Conservation (phyloP, 2,113 vertebrate genomes). For the Orientallactaga bullata region DNA sequence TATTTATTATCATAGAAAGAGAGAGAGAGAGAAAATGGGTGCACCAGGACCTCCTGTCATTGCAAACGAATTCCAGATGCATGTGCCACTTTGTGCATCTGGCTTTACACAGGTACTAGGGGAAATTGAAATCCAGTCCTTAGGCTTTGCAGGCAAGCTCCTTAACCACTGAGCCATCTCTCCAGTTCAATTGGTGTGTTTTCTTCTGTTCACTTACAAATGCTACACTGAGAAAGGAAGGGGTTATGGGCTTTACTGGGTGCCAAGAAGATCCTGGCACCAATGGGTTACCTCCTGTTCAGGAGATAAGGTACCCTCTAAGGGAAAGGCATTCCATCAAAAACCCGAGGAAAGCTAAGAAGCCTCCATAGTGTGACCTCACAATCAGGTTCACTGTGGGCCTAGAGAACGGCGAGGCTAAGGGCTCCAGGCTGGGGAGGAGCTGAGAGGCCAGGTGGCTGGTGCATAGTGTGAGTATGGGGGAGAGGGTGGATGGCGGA, state of each 20-base stretch:
- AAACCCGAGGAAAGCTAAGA: not conserved
- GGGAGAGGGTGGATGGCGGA: accelerated
- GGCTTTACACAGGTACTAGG: too few species aligned
- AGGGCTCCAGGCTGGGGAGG: not conserved
- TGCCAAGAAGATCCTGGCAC: not conserved
- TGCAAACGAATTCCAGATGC: too few species aligned
- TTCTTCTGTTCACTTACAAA: not conserved
- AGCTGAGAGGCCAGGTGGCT: not conserved
- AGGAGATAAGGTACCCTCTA: not conserved
- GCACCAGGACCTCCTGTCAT: too few species aligned
- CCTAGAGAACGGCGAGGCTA: accelerated
- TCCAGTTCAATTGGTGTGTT: not conserved
- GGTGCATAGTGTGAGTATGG: not conserved
- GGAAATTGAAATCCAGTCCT: too few species aligned
- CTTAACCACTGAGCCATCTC: too few species aligned
- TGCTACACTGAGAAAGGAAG: not conserved
- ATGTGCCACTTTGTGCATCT: too few species aligned
- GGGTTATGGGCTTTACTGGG: not conserved
- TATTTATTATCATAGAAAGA: too few species aligned
- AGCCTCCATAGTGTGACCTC: not conserved
- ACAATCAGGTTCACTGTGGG: not conserved
- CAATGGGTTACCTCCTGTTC: not conserved
- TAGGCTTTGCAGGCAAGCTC: too few species aligned
- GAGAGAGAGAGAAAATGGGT: too few species aligned
- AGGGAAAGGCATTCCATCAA: not conserved